These are phyloP conservation scores for Cirrhinus molitorella DNA, from an alignment of 2,797 vertebrate genomes.

Conservation along the genomic window DNA sequence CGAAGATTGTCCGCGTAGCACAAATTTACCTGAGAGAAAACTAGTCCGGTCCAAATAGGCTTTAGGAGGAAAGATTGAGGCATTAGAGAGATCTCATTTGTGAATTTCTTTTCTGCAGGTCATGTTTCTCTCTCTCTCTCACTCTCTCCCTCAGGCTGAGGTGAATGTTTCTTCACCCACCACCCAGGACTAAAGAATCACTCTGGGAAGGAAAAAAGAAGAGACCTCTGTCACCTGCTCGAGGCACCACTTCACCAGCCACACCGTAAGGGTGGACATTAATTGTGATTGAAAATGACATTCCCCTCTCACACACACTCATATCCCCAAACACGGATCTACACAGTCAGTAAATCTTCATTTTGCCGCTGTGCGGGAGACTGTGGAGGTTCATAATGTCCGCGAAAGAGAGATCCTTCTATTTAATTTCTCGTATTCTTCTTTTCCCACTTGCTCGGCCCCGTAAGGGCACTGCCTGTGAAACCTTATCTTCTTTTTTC, in stretches of 20 bases:
- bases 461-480: slow-evolving; percentile 4
- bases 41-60: background rate
- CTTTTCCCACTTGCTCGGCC: slow-evolving; percentile 18
- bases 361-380: slow-evolving; percentile 22
- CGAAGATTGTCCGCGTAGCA: background rate
- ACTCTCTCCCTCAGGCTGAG: background rate
- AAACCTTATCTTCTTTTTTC: slow-evolving; percentile 40
- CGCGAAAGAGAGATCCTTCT: slow-evolving; percentile 19
- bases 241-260: slow-evolving; percentile 25
- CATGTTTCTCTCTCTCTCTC: background rate
- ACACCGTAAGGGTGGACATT: slow-evolving; percentile 21
- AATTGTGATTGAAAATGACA: slow-evolving; percentile 51
- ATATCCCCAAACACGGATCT: slow-evolving; percentile 8
- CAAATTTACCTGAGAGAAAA: background rate
- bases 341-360: slow-evolving; percentile 47
- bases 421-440: slow-evolving; percentile 20
- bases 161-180: slow-evolving; percentile 14
- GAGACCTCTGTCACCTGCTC: slow-evolving; percentile 33
- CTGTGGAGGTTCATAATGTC: slow-evolving; percentile 22
- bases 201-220: slow-evolving; percentile 20
- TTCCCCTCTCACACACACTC: slow-evolving; percentile 21
- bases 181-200: slow-evolving; percentile 11
- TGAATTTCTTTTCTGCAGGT: slow-evolving; percentile 2
- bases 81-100: slow-evolving; percentile 22
- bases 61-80: background rate